phyloP scores from a whole-genome alignment of 2,888 invertebrate species.

The Pecten maximus region DNA sequence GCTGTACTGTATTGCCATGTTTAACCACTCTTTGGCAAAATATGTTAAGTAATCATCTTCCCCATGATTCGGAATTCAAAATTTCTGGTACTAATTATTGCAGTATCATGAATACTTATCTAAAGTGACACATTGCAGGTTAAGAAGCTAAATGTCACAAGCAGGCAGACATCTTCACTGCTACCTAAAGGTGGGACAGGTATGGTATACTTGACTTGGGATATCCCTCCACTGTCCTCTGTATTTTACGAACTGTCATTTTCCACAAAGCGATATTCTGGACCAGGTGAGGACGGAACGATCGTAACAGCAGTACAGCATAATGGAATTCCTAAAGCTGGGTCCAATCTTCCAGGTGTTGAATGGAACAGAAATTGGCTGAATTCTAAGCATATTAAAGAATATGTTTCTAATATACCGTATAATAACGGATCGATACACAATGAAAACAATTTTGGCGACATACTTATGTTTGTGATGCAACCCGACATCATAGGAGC shows the following conservation, averaged over 20 bases:
- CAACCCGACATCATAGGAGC: not conserved
- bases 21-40: no score
- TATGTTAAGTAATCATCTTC: no score
- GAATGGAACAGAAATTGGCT: not conserved
- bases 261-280: not conserved
- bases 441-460: not conserved
- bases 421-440: not conserved
- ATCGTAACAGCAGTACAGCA: not conserved
- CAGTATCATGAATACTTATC: no score
- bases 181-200: not conserved
- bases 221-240: not conserved
- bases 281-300: not conserved
- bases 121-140: not conserved
- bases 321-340: no score
- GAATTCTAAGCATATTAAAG: not conserved
- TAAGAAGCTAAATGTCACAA: not conserved
- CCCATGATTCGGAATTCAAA: no score
- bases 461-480: not conserved
- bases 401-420: not conserved
- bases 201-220: not conserved
- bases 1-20: no score
- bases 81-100: no score
- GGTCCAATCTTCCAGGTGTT: not conserved
- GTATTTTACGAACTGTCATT: not conserved
- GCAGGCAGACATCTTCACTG: not conserved